Percentiles rank a stretch among this genome's conserved stretches.
phyloP scores from a whole-genome alignment of 2,797 vertebrate genomes.

The Anguilla obscura region DNA sequence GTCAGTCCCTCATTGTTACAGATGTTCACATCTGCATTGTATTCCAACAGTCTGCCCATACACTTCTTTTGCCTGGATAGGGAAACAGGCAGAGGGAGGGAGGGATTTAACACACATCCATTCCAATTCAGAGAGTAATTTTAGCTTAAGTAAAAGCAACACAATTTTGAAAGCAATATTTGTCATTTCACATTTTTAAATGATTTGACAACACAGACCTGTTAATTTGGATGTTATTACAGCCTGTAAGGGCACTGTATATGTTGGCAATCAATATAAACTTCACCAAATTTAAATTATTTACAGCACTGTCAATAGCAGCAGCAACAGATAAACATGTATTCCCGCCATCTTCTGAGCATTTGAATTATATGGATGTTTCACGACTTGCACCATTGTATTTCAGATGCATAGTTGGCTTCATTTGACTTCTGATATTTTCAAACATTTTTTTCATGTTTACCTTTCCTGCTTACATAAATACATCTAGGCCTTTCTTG shows the following conservation, averaged over 20 bases:
- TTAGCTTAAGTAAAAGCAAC: background rate
- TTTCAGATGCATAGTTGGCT: background rate
- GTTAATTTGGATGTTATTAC: background rate
- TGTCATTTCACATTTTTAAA: background rate
- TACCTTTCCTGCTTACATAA: background rate
- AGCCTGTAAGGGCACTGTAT: background rate
- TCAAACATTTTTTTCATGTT: background rate
- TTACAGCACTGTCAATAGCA: background rate
- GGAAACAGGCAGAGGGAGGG: conserved; percentile 14
- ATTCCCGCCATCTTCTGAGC: background rate
- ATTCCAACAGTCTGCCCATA: conserved; percentile 94
- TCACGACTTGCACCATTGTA: background rate
- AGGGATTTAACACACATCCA: background rate
- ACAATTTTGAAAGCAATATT: background rate
- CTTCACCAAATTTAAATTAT: background rate
- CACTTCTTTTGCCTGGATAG: conserved; percentile 94
- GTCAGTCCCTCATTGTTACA: conserved; percentile 99
- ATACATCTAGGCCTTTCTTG: too few relatives aligned
- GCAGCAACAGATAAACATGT: background rate
- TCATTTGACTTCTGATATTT: background rate
- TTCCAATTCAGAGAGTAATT: background rate
- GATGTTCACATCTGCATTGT: conserved; percentile 96
- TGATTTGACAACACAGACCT: background rate
- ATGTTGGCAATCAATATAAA: background rate
- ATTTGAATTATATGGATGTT: background rate